Evolutionary conservation across 2,113 vertebrate species (phyloP).

Genomic region (Lagopus muta): DNA sequence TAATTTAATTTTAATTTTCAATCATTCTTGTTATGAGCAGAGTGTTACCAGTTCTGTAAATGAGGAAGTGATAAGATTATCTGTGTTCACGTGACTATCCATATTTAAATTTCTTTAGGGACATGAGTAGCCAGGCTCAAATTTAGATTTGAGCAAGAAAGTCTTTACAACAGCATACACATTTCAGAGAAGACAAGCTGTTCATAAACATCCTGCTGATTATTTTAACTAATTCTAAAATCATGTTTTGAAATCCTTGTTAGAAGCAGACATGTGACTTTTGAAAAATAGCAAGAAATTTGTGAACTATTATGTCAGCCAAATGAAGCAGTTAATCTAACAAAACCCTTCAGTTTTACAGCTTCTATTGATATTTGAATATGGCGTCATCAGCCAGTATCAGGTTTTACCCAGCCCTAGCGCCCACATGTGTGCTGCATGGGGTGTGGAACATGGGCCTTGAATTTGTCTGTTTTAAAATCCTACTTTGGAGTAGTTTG

Average conservation of each 20-base stretch:
- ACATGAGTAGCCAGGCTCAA: not conserved
- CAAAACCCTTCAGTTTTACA: not conserved
- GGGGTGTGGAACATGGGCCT: not conserved
- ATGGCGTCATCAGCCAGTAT: accelerated
- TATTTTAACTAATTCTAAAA: not conserved
- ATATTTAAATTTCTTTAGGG: not conserved
- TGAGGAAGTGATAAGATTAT: not conserved
- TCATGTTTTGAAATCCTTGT: not conserved
- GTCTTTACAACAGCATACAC: not conserved
- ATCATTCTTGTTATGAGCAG: not conserved
- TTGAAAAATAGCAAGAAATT: not conserved
- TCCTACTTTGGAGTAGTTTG: not conserved
- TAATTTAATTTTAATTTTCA: not conserved
- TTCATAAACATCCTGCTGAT: not conserved
- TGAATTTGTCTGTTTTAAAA: not conserved
- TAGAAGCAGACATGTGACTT: not conserved
- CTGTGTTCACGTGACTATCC: not conserved
- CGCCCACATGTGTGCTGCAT: not conserved
- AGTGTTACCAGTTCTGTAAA: not conserved
- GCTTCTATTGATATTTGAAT: not conserved
- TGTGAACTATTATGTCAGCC: not conserved
- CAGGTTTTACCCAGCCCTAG: not conserved
- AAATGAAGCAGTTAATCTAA: not conserved
- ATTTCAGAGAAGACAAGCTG: not conserved
- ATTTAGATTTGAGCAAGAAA: not conserved